These are phyloP conservation scores for Canis aureus DNA, from an alignment of 2,113 vertebrate species.

Conservation along the genomic window DNA sequence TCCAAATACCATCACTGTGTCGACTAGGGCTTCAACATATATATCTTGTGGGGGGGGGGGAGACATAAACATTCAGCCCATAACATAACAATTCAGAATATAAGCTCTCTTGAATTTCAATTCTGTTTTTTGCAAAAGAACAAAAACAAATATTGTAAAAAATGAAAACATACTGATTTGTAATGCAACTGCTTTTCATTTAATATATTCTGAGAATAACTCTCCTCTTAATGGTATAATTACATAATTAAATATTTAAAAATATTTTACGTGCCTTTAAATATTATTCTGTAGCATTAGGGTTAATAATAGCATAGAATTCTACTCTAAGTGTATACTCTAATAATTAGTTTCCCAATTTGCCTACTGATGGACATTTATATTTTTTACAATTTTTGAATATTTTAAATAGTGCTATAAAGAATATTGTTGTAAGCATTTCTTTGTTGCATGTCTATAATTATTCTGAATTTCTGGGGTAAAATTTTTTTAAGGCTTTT, in stretches of 20 bases:
- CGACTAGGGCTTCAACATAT: neutral
- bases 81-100: neutral
- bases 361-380: neutral
- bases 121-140: neutral
- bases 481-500: slow-evolving; percentile 44
- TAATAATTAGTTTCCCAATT: slow-evolving; percentile 1
- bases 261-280: slow-evolving; percentile 52
- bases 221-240: neutral
- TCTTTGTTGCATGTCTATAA: neutral
- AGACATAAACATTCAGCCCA: neutral
- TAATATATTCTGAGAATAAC: slow-evolving; percentile 35
- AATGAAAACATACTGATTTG: neutral
- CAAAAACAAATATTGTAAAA: neutral
- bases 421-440: slow-evolving; percentile 23
- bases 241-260: slow-evolving; percentile 8
- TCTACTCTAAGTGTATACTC: neutral
- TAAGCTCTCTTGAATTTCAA: neutral
- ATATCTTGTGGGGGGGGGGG: fast-evolving
- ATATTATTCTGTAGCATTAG: slow-evolving; percentile 22
- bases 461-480: slow-evolving; percentile 50
- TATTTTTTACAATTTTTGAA: slow-evolving; percentile 53
- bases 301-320: slow-evolving; percentile 13
- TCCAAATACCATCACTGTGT: neutral
- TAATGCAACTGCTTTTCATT: neutral
- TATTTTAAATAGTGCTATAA: slow-evolving; percentile 27